Conservation (phyloP, 1,140 invertebrate species). For the Drosophila navojoa region DNA sequence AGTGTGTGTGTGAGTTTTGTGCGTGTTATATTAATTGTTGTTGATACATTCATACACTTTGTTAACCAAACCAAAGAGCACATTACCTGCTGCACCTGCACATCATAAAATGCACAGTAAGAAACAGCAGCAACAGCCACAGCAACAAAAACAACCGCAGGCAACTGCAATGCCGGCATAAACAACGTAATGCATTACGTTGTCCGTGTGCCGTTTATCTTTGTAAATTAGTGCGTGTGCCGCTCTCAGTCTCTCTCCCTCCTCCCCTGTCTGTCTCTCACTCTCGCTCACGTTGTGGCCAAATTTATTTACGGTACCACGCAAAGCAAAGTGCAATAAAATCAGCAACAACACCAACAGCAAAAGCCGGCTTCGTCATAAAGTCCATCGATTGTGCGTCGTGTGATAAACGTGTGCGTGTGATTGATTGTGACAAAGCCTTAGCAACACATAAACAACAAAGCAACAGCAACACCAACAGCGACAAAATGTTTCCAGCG, state of each 20-base stretch:
- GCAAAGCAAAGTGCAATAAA: constrained; percentile 39
- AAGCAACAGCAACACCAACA: constrained; percentile 41
- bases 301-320: constrained; percentile 60
- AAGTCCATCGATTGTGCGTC: constrained; percentile 15
- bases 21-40: constrained; percentile 43
- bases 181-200: constrained; percentile 58
- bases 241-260: constrained; percentile 9
- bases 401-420: constrained; percentile 13
- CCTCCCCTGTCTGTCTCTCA: constrained; percentile 9
- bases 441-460: constrained; percentile 8
- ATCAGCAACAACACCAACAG: constrained; percentile 38
- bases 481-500: constrained; percentile 39
- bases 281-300: constrained; percentile 19
- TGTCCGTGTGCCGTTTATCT: constrained; percentile 30
- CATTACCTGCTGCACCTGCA: constrained; percentile 31
- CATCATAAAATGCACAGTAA: constrained; percentile 54
- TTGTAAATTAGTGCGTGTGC: constrained; percentile 46
- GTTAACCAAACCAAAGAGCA: constrained; percentile 48
- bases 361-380: constrained; percentile 44
- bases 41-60: constrained; percentile 35
- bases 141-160: constrained; percentile 29
- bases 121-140: constrained; percentile 38
- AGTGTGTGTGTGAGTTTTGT: constrained; percentile 28
- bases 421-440: constrained; percentile 34
- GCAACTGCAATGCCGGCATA: constrained; percentile 61